phyloP scores from a whole-genome alignment of 2,797 vertebrate genomes.

The Sylvia borin region DNA sequence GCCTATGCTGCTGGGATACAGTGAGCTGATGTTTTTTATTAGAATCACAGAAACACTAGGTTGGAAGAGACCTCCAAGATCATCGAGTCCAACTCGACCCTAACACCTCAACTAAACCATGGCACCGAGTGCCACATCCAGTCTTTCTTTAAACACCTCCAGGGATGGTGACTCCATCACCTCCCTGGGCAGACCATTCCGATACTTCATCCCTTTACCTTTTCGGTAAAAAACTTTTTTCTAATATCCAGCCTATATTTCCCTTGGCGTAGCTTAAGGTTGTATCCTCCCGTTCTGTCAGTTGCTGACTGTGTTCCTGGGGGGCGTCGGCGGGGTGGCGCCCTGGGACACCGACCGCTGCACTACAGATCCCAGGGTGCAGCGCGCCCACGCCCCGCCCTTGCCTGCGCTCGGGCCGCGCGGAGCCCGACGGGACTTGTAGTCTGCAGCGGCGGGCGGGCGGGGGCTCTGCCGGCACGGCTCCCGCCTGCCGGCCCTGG shows the following conservation, averaged over 20 bases:
- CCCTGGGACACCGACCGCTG: rapidly evolving
- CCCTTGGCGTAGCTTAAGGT: not conserved
- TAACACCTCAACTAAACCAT: not conserved
- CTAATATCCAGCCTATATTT: not conserved
- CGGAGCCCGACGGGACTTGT: conserved; percentile 34
- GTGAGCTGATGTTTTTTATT: not conserved
- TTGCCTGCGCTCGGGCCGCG: rapidly evolving
- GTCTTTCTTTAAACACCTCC: not conserved
- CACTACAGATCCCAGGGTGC: conserved; percentile 30
- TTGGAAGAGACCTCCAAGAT: not conserved
- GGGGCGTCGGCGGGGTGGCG: not conserved
- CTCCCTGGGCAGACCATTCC: not conserved
- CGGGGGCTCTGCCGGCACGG: not conserved
- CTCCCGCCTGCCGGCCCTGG: not conserved
- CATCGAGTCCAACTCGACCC: not conserved
- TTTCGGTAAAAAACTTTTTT: not conserved
- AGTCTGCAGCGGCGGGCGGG: not conserved
- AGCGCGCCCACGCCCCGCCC: rapidly evolving
- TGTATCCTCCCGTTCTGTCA: not conserved
- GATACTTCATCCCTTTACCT: not conserved
- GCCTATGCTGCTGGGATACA: no score
- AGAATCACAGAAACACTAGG: not conserved
- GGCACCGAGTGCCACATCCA: not conserved
- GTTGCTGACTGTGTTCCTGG: not conserved
- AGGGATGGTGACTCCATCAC: not conserved